These are phyloP conservation scores for Macrophya alboannulata DNA, from an alignment of 2,888 invertebrate species.

Conservation along the genomic window DNA sequence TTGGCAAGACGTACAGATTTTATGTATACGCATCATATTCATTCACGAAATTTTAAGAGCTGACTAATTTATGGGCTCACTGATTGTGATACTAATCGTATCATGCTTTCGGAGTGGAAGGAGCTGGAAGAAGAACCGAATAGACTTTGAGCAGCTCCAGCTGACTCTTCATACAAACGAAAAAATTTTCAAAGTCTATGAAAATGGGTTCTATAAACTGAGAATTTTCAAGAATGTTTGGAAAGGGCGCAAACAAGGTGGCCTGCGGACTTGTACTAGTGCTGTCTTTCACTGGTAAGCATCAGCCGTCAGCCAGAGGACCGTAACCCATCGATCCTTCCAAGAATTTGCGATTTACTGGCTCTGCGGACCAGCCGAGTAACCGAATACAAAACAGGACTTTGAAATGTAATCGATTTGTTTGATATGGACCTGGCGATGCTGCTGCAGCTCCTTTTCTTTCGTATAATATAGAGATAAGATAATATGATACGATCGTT, in stretches of 20 bases:
- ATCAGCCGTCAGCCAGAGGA: not conserved
- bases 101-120: not conserved
- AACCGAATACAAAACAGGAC: not conserved
- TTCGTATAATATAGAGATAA: not conserved
- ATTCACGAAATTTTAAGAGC: not conserved
- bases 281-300: not conserved
- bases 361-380: not conserved
- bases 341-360: not conserved
- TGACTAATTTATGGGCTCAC: conserved; percentile 2
- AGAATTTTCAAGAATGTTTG: not conserved
- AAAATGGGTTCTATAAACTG: not conserved
- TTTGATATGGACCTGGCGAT: not conserved
- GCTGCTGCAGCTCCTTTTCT: not conserved
- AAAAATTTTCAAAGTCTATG: not conserved
- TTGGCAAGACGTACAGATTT: not conserved
- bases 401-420: not conserved
- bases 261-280: not conserved
- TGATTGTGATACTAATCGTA: not conserved
- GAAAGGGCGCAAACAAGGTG: not conserved
- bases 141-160: not conserved
- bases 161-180: not conserved
- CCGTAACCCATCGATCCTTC: not conserved
- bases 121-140: not conserved
- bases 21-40: not conserved
- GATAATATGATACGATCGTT: not conserved